Percentiles rank a stretch among this genome's conserved stretches.
Conservation (phyloP, 1,140 invertebrate species). For the Helicoverpa zea region DNA sequence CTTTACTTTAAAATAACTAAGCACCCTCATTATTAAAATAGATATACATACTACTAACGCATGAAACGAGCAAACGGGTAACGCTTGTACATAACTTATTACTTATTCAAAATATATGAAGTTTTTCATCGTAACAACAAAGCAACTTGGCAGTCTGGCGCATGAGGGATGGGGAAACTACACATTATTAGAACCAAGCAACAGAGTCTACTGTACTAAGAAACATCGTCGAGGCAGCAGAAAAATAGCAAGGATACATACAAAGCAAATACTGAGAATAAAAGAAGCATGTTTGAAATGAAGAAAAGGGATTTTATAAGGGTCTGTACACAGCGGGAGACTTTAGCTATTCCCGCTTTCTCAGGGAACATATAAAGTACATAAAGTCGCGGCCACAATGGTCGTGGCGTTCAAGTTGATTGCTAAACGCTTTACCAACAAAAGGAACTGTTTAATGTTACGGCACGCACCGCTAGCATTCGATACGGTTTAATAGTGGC, state of each 20-base stretch:
- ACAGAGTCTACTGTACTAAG: not conserved
- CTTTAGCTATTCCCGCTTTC: slow-evolving; percentile 52
- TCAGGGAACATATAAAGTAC: slow-evolving; percentile 62
- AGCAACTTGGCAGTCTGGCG: too few relatives aligned
- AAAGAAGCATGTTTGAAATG: slow-evolving; percentile 13
- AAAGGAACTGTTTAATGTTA: slow-evolving; percentile 83
- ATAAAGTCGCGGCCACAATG: slow-evolving; percentile 63
- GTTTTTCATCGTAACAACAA: too few relatives aligned
- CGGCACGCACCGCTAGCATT: slow-evolving; percentile 72
- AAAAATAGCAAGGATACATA: not conserved
- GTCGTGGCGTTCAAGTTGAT: slow-evolving; percentile 66
- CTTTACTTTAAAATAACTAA: slow-evolving; percentile 6
- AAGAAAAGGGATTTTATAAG: slow-evolving; percentile 38
- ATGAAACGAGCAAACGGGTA: too few relatives aligned
- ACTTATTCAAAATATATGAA: not conserved
- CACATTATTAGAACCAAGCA: not conserved
- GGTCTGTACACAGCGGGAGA: slow-evolving; percentile 43
- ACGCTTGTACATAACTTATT: not conserved
- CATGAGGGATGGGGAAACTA: not conserved
- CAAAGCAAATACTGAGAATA: slow-evolving; percentile 8
- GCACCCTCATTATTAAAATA: not conserved
- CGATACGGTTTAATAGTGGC: slow-evolving; percentile 70
- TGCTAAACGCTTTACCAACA: slow-evolving; percentile 75
- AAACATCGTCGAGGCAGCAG: not conserved
- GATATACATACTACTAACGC: too few relatives aligned